These are phyloP conservation scores for Anser cygnoides DNA, from an alignment of 2,113 vertebrate species.

Conservation along the genomic window DNA sequence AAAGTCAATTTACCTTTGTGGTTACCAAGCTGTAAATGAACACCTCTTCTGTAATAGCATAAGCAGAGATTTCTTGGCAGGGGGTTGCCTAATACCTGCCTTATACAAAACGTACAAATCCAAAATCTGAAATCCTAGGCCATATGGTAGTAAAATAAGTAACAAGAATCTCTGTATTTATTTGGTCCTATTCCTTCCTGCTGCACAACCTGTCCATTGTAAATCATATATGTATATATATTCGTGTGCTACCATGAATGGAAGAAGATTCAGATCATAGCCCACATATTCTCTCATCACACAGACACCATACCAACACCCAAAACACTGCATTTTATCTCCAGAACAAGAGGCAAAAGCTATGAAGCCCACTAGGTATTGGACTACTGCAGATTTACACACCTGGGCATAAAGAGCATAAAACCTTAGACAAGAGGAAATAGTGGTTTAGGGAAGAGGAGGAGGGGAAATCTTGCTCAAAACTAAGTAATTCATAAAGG, in stretches of 20 bases:
- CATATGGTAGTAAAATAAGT: neutral
- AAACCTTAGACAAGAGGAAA: neutral
- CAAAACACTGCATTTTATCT: neutral
- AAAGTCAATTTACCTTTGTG: slow-evolving; percentile 24
- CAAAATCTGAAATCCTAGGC: neutral
- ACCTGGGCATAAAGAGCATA: neutral
- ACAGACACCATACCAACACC: neutral
- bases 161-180: neutral
- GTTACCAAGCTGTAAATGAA: slow-evolving; percentile 11
- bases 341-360: neutral
- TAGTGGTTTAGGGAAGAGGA: neutral
- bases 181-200: neutral
- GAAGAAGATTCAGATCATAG: neutral
- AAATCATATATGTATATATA: neutral
- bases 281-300: neutral
- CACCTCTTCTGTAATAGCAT: neutral
- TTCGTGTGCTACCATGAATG: neutral
- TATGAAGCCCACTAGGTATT: neutral
- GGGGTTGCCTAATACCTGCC: neutral
- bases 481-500: neutral
- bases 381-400: neutral
- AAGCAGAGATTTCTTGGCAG: neutral
- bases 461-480: neutral
- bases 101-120: neutral
- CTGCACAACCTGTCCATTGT: neutral